A percentile compares a stretch with the other conserved stretches of the same genome.
These are phyloP conservation scores for Apantesis nais DNA, from an alignment of 2,888 invertebrate species.

Conservation along the genomic window DNA sequence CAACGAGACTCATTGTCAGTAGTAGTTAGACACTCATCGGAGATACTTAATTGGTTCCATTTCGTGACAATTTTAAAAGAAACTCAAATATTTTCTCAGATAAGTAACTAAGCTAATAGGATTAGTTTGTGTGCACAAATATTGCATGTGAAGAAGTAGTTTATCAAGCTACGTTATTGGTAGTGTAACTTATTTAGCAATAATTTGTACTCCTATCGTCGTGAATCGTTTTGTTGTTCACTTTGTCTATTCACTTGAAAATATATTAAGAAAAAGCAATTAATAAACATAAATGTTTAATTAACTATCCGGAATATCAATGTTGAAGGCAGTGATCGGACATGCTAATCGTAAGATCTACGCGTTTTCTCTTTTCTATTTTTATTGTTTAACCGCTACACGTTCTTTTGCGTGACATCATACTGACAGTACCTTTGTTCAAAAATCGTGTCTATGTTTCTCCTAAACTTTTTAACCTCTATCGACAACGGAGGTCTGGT, in stretches of 20 bases:
- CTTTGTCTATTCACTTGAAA: conserved; percentile 17
- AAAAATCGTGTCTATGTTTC: conserved; percentile 69
- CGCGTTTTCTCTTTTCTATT: conserved; percentile 65
- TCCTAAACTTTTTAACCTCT: conserved; percentile 72
- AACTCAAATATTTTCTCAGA: conserved; percentile 44
- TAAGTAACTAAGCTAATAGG: conserved; percentile 35
- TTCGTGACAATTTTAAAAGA: conserved; percentile 47
- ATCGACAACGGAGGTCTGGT: conserved; percentile 69
- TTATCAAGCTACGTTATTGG: conserved; percentile 53
- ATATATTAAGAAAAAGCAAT: conserved; percentile 3
- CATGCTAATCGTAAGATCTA: conserved; percentile 56
- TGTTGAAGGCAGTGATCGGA: conserved; percentile 34
- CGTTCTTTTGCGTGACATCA: conserved; percentile 53
- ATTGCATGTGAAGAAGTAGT: conserved; percentile 58
- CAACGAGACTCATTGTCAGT: conserved; percentile 56
- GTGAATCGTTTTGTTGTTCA: conserved; percentile 22
- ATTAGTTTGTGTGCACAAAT: conserved; percentile 42
- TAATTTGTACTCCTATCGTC: conserved; percentile 41
- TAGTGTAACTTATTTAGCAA: conserved; percentile 48
- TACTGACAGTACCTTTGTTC: conserved; percentile 75
- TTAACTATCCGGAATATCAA: not conserved
- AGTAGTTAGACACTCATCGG: conserved; percentile 47
- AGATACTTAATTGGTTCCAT: conserved; percentile 47
- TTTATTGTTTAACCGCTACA: conserved; percentile 62
- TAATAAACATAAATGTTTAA: conserved; percentile 2